Base-by-base conservation (phyloP, 2,797 vertebrate genomes). In the Diplodus sargus region DNA sequence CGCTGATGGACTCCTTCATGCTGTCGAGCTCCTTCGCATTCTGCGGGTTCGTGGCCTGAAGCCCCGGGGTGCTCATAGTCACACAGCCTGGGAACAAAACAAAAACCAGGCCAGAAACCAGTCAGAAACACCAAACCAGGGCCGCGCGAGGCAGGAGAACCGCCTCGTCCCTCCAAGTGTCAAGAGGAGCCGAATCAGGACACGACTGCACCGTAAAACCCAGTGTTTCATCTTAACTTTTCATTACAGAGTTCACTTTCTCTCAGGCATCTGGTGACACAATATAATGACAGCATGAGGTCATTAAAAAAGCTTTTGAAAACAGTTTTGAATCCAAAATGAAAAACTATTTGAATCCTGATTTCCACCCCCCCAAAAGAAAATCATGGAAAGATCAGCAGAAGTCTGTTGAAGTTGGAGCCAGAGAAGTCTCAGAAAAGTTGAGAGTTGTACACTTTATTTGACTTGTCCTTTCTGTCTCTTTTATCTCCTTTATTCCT, bases 1-100 rank as follows among this genome's bases (percentile, higher is more conserved):
- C 95, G 4, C 94, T 95, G 76, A 95, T 94, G 64, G 95, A 95
- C 89, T 95, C 95, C 86, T 95, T 95, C 89, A 95, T 93, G 81
- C 90, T 94, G 91, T 95, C 94, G 16, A 95, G 91, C 89, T 95
- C 94, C 79, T 95, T 94, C 57, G 45, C 89, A 43, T 93, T 93
- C 80, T 90, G 90, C 79, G 68, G 81, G 74, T 89, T 91, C 23
- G 87, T 83, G 79, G 90, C 90, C 81, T 89, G 90, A 88, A 87
- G 91, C 78, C 87, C 91, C 12, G 93, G 85, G 80, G 92, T 89
- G 87, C 90, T 94, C 95, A 95, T 96, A 77, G 91, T 94, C 88
- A 74, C 82, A 67, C 78, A 76, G 83, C 82, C 89, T 91, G 70
- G 76, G 64, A 59, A 62, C 28, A 81, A 84, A 67, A 74, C 10